Evolutionary conservation across 2,888 invertebrate genomes (phyloP).

Genomic region (Caenorhabditis macrosperma): DNA sequence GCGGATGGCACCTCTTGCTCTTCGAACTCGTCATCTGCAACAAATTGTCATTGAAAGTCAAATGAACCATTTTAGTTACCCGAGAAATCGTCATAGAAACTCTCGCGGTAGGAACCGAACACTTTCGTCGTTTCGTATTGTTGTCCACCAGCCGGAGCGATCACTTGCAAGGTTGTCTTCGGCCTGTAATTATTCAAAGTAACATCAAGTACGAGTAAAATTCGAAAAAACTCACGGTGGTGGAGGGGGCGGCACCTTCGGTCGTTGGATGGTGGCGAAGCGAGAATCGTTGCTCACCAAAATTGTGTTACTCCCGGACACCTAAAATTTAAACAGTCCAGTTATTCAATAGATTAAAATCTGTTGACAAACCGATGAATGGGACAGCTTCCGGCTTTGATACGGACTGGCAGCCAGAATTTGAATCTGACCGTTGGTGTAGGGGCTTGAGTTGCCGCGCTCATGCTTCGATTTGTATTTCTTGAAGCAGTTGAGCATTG

Average conservation of each 20-base stretch:
- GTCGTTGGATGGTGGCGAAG: constrained; percentile 64
- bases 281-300: constrained; percentile 62
- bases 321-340: constrained; percentile 29
- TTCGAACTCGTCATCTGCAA: constrained; percentile 61
- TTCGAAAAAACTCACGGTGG: constrained; percentile 57
- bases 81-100: constrained; percentile 58
- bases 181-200: constrained; percentile 43
- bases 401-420: constrained; percentile 58
- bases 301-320: constrained; percentile 48
- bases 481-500: constrained; percentile 62
- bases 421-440: constrained; percentile 57
- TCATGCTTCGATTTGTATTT: constrained; percentile 52
- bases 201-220: neutral
- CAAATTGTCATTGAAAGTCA: neutral
- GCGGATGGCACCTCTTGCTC: constrained; percentile 47
- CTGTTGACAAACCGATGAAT: constrained; percentile 31
- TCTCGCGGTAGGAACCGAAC: constrained; percentile 48
- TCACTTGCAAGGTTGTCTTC: constrained; percentile 59
- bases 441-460: constrained; percentile 43
- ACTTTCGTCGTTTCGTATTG: constrained; percentile 42
- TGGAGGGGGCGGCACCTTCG: constrained; percentile 68
- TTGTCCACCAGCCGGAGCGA: constrained; percentile 21
- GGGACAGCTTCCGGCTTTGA: constrained; percentile 52
- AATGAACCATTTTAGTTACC: constrained; percentile 24
- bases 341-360: neutral